Percentiles rank a stretch among this genome's conserved stretches.
These are phyloP conservation scores for Pterophyllum scalare DNA, from an alignment of 2,113 vertebrate species.

Conservation along the genomic window DNA sequence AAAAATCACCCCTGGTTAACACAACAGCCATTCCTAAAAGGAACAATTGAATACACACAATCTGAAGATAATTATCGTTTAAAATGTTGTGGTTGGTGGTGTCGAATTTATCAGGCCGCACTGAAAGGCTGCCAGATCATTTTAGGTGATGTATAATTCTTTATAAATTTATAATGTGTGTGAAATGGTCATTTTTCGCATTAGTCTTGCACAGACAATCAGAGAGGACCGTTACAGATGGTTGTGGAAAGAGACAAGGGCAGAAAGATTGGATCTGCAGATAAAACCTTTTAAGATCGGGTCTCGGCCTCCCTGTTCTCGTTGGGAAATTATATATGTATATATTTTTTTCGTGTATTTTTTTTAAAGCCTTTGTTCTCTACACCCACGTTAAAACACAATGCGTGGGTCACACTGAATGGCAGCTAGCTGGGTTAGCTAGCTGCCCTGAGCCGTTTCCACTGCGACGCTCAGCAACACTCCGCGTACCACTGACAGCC, in stretches of 20 bases:
- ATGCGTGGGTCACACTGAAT: background rate
- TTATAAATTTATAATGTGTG: rapidly evolving
- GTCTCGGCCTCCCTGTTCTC: too few species aligned
- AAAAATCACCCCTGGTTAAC: background rate
- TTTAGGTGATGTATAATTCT: background rate
- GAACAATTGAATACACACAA: background rate
- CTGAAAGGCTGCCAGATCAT: rapidly evolving
- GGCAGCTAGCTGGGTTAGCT: conserved; percentile 13
- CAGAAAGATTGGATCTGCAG: background rate
- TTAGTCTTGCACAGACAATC: background rate
- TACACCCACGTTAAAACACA: conserved; percentile 20
- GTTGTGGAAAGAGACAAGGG: background rate
- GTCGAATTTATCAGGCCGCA: background rate
- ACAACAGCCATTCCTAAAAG: background rate
- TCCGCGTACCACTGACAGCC: rapidly evolving
- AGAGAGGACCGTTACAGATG: background rate
- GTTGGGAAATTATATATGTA: background rate
- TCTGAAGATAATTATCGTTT: background rate
- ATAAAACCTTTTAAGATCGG: background rate
- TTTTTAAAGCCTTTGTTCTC: conserved; percentile 11
- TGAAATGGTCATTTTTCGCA: background rate
- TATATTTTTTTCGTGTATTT: background rate
- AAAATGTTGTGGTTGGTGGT: background rate
- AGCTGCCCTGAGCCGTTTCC: background rate
- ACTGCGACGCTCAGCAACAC: background rate